Evolutionary conservation across 2,888 invertebrate genomes (phyloP).

Genomic region (Scaeva pyrastri): DNA sequence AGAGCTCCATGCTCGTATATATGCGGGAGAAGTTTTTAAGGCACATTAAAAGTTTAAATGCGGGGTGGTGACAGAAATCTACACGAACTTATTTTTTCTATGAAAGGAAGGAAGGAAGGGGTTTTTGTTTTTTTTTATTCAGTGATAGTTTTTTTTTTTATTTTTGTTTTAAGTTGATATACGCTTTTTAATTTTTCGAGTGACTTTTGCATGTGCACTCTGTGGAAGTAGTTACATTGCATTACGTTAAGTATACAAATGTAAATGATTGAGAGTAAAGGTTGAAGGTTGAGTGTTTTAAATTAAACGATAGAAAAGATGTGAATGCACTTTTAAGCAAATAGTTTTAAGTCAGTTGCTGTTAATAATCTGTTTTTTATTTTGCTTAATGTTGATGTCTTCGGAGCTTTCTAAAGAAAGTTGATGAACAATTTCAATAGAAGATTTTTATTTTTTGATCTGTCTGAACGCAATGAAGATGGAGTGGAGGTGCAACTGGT

Average conservation of each 20-base stretch:
- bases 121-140: background rate
- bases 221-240: slow-evolving; percentile 11
- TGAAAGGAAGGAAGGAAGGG: too few species aligned
- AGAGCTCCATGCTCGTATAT: background rate
- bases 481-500: too few species aligned
- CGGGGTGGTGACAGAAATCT: background rate
- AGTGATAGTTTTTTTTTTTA: slow-evolving; percentile 19
- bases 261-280: background rate
- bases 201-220: slow-evolving; percentile 15
- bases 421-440: too few species aligned
- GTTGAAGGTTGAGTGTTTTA: background rate
- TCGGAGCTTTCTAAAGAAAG: too few species aligned
- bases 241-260: background rate
- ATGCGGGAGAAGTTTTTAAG: background rate
- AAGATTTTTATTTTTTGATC: too few species aligned
- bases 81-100: slow-evolving; percentile 7
- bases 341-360: background rate
- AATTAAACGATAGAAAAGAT: background rate
- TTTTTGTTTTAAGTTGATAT: background rate
- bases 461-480: too few species aligned
- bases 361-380: too few species aligned
- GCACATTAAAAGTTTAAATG: slow-evolving; percentile 27
- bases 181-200: slow-evolving; percentile 33
- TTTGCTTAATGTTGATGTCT: too few species aligned
- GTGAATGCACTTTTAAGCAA: background rate